Percentiles rank a stretch among this genome's conserved stretches.
Conservation (phyloP, 2,888 invertebrate genomes). For the Pyrrhosoma nymphula region DNA sequence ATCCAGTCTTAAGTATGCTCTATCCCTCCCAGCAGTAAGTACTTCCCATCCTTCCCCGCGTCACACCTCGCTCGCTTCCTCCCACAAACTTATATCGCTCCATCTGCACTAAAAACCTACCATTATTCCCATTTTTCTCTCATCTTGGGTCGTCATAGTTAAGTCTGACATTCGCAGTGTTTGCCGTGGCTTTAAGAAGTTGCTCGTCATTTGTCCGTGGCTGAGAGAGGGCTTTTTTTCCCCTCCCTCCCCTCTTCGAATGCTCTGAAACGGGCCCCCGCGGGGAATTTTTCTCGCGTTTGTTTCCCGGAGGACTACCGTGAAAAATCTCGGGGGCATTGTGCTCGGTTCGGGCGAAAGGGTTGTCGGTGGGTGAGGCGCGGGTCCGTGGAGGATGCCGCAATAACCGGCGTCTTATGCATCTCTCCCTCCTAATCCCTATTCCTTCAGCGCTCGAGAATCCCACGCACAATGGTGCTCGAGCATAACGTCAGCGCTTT, state of each 20-base stretch:
- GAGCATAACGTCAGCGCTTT: constrained; percentile 7
- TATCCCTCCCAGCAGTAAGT: not conserved
- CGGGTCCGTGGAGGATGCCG: not conserved
- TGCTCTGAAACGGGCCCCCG: not conserved
- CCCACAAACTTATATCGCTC: not conserved
- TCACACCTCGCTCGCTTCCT: not conserved
- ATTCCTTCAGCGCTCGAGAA: not conserved
- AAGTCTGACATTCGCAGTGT: not conserved
- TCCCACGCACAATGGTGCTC: not conserved
- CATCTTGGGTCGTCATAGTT: not conserved
- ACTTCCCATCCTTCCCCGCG: not conserved
- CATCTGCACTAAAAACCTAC: not conserved
- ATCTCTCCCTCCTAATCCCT: not conserved
- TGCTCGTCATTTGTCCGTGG: not conserved
- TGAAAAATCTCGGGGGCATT: not conserved
- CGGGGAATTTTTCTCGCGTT: not conserved
- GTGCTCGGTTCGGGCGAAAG: not conserved
- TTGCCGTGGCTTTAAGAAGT: not conserved
- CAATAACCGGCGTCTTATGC: not conserved
- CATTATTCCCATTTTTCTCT: constrained; percentile 43
- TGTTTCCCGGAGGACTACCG: not conserved
- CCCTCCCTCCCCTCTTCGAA: not conserved
- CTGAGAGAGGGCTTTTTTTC: not conserved
- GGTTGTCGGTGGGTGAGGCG: not conserved
- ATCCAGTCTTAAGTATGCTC: not conserved